Evolutionary conservation across 1,140 invertebrate species (phyloP).

Genomic region (Carposina sasakii): DNA sequence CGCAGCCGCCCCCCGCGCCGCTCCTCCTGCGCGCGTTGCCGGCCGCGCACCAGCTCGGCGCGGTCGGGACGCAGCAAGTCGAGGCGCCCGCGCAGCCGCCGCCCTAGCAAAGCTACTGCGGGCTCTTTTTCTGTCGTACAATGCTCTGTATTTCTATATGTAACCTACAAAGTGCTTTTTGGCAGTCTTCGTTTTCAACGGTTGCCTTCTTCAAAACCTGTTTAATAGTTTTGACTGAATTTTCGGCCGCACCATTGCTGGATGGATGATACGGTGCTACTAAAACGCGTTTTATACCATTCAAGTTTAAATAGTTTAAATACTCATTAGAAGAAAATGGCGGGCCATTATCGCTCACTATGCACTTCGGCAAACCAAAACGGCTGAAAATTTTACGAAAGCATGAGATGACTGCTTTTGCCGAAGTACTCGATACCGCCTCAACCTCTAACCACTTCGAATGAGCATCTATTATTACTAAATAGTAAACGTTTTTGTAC

Average conservation of each 20-base stretch:
- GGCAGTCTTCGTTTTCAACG: slow-evolving; percentile 1
- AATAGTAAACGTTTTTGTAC: slow-evolving; percentile 20
- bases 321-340: slow-evolving; percentile 8
- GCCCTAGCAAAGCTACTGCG: slow-evolving; percentile 1
- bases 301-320: slow-evolving; percentile 2
- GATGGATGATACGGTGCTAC: slow-evolving; percentile 12
- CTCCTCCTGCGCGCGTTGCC: neutral
- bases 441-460: slow-evolving; percentile 34
- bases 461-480: slow-evolving; percentile 33
- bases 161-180: slow-evolving; percentile 7
- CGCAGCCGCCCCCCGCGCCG: neutral
- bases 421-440: slow-evolving; percentile 13
- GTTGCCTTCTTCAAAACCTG: slow-evolving; percentile 10
- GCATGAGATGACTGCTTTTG: neutral
- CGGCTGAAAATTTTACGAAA: slow-evolving; percentile 18
- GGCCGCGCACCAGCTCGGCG: neutral
- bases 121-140: slow-evolving; percentile 6
- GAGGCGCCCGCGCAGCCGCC: slow-evolving; percentile 3
- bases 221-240: slow-evolving; percentile 10
- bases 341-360: slow-evolving; percentile 29
- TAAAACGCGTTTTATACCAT: slow-evolving; percentile 11
- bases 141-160: slow-evolving; percentile 16
- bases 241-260: slow-evolving; percentile 13
- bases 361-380: slow-evolving; percentile 23
- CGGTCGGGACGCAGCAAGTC: slow-evolving; percentile 9